Evolutionary conservation across 2,113 vertebrate species (phyloP).

Genomic region (Pteropus alecto): DNA sequence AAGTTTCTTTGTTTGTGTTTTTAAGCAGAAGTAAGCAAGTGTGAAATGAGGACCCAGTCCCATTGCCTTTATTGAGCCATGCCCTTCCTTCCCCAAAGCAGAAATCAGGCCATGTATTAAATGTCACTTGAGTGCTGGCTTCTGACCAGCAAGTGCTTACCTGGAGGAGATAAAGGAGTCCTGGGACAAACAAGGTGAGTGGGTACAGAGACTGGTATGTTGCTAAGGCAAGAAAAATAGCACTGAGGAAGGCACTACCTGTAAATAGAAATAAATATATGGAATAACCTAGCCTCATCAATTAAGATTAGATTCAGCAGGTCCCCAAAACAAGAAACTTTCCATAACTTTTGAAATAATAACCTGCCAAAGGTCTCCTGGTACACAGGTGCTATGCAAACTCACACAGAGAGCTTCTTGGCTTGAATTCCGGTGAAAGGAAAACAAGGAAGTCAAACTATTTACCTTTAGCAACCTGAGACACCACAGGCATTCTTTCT

Average conservation of each 20-base stretch:
- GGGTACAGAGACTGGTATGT: conserved; percentile 98
- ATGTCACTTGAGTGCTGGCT: conserved; percentile 31
- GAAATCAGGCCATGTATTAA: not conserved
- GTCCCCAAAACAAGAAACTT: not conserved
- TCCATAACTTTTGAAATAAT: conserved; percentile 20
- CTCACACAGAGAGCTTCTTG: not conserved
- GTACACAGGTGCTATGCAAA: not conserved
- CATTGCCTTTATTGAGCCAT: not conserved
- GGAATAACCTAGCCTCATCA: conserved; percentile 1
- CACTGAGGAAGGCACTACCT: conserved; percentile 95
- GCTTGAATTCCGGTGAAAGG: conserved; percentile 3
- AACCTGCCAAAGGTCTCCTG: not conserved
- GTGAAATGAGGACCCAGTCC: not conserved
- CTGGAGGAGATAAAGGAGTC: conserved; percentile 93
- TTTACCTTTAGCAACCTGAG: not conserved
- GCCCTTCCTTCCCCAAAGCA: not conserved
- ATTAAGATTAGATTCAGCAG: not conserved
- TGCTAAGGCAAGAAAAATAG: conserved; percentile 94
- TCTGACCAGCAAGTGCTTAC: conserved; percentile 74
- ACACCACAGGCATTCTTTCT: not conserved
- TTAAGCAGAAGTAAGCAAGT: not conserved
- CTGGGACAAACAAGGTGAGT: conserved; percentile 92
- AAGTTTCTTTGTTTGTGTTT: conserved; percentile 21
- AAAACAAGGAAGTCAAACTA: conserved; percentile 42
- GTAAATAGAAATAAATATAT: conserved; percentile 63